Evolutionary conservation across 2,888 invertebrate genomes (phyloP).

Genomic region (Clistopyga incitator): DNA sequence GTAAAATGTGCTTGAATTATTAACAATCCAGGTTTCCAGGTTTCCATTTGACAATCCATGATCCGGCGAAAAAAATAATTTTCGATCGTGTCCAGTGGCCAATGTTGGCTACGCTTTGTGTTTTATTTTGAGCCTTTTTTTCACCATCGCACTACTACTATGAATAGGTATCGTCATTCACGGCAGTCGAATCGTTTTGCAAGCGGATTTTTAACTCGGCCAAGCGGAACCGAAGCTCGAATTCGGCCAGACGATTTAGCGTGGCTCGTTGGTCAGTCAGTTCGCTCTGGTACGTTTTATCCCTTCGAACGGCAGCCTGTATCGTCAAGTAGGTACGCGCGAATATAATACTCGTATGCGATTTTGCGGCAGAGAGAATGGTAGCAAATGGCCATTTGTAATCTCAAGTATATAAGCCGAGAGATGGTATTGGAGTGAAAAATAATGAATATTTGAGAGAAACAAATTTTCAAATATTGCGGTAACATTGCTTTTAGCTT

Average conservation of each 20-base stretch:
- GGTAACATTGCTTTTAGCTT: too few species aligned
- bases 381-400: neutral
- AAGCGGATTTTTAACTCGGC: conserved; percentile 47
- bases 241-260: conserved; percentile 43
- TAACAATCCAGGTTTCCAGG: too few species aligned
- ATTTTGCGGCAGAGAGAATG: neutral
- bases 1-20: too few species aligned
- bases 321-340: conserved; percentile 8
- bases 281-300: conserved; percentile 29
- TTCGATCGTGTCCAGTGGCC: conserved; percentile 12
- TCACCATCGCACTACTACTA: neutral
- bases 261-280: conserved; percentile 53
- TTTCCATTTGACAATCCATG: too few species aligned
- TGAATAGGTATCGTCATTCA: conserved; percentile 17
- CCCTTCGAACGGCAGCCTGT: neutral
- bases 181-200: conserved; percentile 38
- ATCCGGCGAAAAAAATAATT: too few species aligned
- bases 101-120: neutral
- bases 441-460: neutral
- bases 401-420: neutral
- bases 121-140: neutral
- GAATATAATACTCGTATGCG: conserved; percentile 43
- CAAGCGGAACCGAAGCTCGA: conserved; percentile 48
- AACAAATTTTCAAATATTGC: neutral
- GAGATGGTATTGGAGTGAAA: neutral